phyloP scores from a whole-genome alignment of 1,140 invertebrate genomes.

The Vollenhovia emeryi region DNA sequence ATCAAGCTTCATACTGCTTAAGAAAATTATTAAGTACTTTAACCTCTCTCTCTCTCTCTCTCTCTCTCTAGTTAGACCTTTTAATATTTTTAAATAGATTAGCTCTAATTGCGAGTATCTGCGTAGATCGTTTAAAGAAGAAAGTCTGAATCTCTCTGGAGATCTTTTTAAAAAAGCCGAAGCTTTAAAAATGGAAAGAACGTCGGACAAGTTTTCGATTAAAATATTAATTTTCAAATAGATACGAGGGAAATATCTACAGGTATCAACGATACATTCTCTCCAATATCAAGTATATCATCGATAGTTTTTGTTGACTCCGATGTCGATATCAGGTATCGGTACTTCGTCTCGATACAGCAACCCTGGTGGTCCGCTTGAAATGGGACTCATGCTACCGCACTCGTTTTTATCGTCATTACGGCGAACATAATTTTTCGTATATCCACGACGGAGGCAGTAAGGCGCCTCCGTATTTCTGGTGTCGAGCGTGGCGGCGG shows the following conservation, averaged over 20 bases:
- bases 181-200: not conserved
- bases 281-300: constrained; percentile 58
- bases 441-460: constrained; percentile 59
- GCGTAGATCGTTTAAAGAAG: not conserved
- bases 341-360: constrained; percentile 53
- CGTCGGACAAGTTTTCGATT: not conserved
- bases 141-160: too few relatives aligned
- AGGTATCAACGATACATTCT: constrained; percentile 26
- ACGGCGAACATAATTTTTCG: constrained; percentile 77
- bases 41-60: too few relatives aligned
- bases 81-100: not conserved
- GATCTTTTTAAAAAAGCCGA: not conserved
- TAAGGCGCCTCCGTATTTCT: constrained; percentile 72
- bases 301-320: constrained; percentile 52
- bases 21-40: not conserved
- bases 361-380: constrained; percentile 40
- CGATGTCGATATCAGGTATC: constrained; percentile 55
- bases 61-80: constrained; percentile 1
- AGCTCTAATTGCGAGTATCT: not conserved
- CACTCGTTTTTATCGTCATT: constrained; percentile 77
- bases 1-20: not conserved
- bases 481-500: constrained; percentile 26
- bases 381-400: constrained; percentile 72
- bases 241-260: constrained; percentile 28
- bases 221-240: constrained; percentile 33